Evolutionary conservation across 2,113 vertebrate species (phyloP).

Genomic region (Eolophus roseicapilla): DNA sequence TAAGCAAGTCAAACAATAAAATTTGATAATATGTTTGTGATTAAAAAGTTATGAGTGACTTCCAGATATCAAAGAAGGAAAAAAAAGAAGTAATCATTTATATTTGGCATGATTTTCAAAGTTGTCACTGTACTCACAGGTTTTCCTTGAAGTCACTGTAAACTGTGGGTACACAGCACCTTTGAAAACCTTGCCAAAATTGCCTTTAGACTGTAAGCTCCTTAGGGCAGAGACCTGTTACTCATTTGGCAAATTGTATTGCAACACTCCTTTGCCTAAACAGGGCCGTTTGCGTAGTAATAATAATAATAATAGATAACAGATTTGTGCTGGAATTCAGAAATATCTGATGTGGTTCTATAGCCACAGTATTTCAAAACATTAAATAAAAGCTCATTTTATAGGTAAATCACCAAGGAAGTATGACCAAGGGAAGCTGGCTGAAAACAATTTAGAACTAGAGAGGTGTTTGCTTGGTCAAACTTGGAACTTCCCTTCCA

Average conservation of each 20-base stretch:
- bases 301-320: constrained; percentile 58
- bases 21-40: constrained; percentile 9
- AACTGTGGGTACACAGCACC: constrained; percentile 16
- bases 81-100: neutral
- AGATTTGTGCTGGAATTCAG: constrained; percentile 52
- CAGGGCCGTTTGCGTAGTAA: neutral
- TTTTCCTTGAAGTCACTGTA: constrained; percentile 38
- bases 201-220: constrained; percentile 28
- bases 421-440: constrained; percentile 16
- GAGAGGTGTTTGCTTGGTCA: constrained; percentile 23
- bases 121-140: constrained; percentile 22
- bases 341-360: constrained; percentile 62
- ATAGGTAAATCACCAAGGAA: constrained; percentile 51
- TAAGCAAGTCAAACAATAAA: neutral
- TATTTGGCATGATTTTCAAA: constrained; percentile 61
- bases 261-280: constrained; percentile 29
- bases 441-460: constrained; percentile 32
- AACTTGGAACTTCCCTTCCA: constrained; percentile 24
- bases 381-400: constrained; percentile 52
- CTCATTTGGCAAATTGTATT: constrained; percentile 52
- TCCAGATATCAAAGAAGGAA: constrained; percentile 28
- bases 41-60: constrained; percentile 40
- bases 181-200: constrained; percentile 66
- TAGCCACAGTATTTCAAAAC: constrained; percentile 25
- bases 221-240: constrained; percentile 50